A percentile compares a stretch with the other conserved stretches of the same genome.
phyloP scores from a whole-genome alignment of 2,113 vertebrate species.

The Motacilla tschutschensis region DNA sequence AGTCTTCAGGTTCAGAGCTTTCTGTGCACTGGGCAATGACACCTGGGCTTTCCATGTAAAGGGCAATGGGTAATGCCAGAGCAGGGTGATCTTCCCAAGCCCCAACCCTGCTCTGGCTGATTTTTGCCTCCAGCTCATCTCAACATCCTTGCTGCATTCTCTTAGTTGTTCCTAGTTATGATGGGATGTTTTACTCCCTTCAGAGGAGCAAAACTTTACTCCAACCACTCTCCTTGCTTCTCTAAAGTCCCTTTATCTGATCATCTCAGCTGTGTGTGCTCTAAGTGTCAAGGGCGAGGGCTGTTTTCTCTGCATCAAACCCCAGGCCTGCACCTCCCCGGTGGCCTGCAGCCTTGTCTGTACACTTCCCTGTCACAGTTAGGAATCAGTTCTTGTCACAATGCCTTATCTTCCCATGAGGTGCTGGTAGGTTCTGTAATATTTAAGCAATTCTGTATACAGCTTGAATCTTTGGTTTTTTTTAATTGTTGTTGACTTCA shows the following conservation, averaged over 20 bases:
- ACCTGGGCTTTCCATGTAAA: background rate
- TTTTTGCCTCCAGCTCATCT: background rate
- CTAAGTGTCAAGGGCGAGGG: background rate
- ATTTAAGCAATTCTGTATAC: background rate
- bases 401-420: background rate
- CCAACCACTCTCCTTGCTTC: background rate
- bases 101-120: background rate
- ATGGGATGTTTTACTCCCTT: background rate
- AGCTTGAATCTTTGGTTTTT: background rate
- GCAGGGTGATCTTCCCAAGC: background rate
- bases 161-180: background rate
- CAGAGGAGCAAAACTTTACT: background rate
- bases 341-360: background rate
- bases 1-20: background rate
- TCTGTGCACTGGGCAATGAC: background rate
- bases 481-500: background rate
- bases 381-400: background rate
- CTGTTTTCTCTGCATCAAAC: rapidly evolving
- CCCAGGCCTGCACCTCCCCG: background rate
- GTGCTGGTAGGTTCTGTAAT: background rate
- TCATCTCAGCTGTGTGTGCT: background rate
- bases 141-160: background rate
- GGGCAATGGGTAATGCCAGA: background rate
- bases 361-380: background rate
- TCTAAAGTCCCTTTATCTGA: background rate